Conservation (phyloP, 2,113 vertebrate genomes). For the Acanthochromis polyacanthus region DNA sequence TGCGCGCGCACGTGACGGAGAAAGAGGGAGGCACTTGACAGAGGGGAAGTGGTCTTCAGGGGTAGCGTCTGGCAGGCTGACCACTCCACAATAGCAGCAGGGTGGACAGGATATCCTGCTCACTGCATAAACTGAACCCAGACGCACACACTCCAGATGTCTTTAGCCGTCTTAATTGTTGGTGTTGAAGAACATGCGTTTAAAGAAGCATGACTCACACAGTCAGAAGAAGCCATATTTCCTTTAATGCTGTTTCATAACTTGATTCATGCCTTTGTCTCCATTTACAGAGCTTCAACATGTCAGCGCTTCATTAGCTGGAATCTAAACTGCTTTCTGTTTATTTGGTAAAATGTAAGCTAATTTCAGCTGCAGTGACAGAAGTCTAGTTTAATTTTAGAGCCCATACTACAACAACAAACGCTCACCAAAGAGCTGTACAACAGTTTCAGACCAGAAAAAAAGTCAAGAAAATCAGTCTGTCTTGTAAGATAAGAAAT, state of each 20-base stretch:
- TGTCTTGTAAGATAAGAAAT: no score
- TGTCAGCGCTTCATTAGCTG: neutral
- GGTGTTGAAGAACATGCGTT: conserved; percentile 32
- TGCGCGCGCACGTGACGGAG: conserved; percentile 12
- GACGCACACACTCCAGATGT: conserved; percentile 34
- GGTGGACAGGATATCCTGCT: conserved; percentile 85
- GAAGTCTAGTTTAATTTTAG: no score
- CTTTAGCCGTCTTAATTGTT: conserved; percentile 29
- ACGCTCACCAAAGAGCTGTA: no score
- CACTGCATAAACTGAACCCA: conserved; percentile 45
- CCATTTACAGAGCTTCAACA: neutral
- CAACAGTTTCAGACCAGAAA: no score
- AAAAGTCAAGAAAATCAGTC: no score
- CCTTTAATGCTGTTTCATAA: conserved; percentile 38
- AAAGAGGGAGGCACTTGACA: conserved; percentile 66
- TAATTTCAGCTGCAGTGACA: no score
- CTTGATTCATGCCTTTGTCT: neutral
- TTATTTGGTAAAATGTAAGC: no score
- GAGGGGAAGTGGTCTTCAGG: conserved; percentile 78
- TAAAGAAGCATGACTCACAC: conserved; percentile 27
- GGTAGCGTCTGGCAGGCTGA: conserved; percentile 75
- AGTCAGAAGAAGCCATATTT: conserved; percentile 25
- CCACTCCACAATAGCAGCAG: conserved; percentile 76
- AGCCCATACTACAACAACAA: no score
- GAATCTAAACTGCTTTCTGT: no score